A percentile compares a stretch with the other conserved stretches of the same genome.
These are phyloP conservation scores for Hartigia nigra DNA, from an alignment of 2,888 invertebrate genomes.

Conservation along the genomic window DNA sequence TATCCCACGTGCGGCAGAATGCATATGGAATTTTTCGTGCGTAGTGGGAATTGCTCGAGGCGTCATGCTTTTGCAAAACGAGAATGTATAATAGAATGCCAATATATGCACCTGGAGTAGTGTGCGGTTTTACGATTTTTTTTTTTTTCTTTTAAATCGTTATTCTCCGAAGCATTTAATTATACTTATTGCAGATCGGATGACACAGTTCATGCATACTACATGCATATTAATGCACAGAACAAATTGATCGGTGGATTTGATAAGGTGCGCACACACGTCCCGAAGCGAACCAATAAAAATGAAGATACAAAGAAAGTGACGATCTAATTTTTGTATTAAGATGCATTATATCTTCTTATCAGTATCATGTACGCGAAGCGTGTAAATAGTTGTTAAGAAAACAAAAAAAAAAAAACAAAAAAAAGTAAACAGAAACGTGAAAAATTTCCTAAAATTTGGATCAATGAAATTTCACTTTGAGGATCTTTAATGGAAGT, in stretches of 20 bases:
- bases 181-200: not conserved
- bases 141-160: not conserved
- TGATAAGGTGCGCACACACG: constrained; percentile 7
- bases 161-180: not conserved
- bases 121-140: not conserved
- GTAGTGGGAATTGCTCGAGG: not conserved
- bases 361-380: not conserved
- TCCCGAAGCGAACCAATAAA: not conserved
- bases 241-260: constrained; percentile 35
- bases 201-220: not conserved
- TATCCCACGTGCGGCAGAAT: not conserved
- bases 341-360: not conserved
- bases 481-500: not conserved
- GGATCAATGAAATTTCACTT: not conserved
- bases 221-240: not conserved
- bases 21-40: not conserved
- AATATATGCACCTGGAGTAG: not conserved
- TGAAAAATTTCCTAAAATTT: not conserved
- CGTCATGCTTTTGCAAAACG: not conserved
- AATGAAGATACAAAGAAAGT: constrained; percentile 13
- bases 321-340: not conserved
- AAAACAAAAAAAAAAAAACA: not conserved
- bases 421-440: not conserved
- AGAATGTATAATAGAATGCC: not conserved
- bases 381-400: not conserved